A percentile compares a stretch with the other conserved stretches of the same genome.
Evolutionary conservation across 1,140 invertebrate species (phyloP).

Genomic region (Sinella curviseta): DNA sequence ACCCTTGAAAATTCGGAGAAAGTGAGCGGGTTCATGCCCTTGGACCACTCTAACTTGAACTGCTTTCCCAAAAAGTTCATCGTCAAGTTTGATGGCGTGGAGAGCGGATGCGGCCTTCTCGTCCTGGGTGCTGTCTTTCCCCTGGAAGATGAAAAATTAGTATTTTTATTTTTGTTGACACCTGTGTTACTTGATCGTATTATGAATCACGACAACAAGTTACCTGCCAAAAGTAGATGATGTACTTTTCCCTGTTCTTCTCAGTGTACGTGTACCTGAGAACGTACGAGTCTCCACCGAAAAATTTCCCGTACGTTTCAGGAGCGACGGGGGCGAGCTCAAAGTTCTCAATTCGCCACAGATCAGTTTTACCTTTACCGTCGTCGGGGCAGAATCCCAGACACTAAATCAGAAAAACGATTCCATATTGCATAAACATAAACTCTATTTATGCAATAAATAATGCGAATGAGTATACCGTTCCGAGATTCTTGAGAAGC

Average conservation of each 20-base stretch:
- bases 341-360: slow-evolving; percentile 61
- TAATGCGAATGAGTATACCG: neutral
- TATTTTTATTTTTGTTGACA: too few relatives aligned
- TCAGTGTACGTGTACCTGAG: slow-evolving; percentile 68
- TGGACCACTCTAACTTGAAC: slow-evolving; percentile 71
- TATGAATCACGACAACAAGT: too few relatives aligned
- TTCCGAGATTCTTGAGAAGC: slow-evolving; percentile 46
- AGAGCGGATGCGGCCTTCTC: slow-evolving; percentile 67
- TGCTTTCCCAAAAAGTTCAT: slow-evolving; percentile 61
- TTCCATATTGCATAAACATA: slow-evolving; percentile 48
- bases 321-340: slow-evolving; percentile 62
- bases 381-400: slow-evolving; percentile 73
- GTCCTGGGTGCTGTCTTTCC: slow-evolving; percentile 61
- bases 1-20: slow-evolving; percentile 76
- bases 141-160: slow-evolving; percentile 53
- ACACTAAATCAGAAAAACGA: slow-evolving; percentile 58
- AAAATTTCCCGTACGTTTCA: slow-evolving; percentile 66
- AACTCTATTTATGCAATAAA: neutral
- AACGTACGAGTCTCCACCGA: slow-evolving; percentile 76
- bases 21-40: slow-evolving; percentile 72
- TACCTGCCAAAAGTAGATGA: slow-evolving; percentile 77
- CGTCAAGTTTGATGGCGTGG: slow-evolving; percentile 64
- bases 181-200: too few relatives aligned
- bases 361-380: slow-evolving; percentile 61
- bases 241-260: slow-evolving; percentile 58